Base-by-base conservation (phyloP, 2,888 invertebrate genomes). In the Macaria liturata region DNA sequence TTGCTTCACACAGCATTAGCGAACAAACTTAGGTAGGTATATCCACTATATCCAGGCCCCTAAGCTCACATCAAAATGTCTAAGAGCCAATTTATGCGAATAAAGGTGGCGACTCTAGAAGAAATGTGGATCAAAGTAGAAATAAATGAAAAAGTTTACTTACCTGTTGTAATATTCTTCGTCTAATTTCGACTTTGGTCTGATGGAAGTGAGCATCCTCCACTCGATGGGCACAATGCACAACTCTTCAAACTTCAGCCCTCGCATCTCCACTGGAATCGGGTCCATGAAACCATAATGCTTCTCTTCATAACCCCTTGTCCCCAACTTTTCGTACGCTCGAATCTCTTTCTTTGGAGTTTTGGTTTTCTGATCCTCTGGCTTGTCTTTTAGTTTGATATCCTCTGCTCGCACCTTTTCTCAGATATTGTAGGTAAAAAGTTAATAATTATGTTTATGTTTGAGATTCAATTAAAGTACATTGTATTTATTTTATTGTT, bases 131-230 rank as follows among this genome's bases (percentile, higher is more conserved):
- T 6, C n/a, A n/a, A n/a, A 34, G 34, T 34, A 6, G 34, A 4
- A 4, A 4, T 4, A 4, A 34, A 6, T 4, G 34, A 34, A 34
- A 34, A 6, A 4, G 4, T 6, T 4, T 34, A 34, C 34, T 34
- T 79, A 94, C 95, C 95, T 94, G 65, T 96, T 96, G 79, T 96
- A 98, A 88, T 96, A 96, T 75, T 97, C 96, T 85, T 98, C 97
- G 72, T 98, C 98, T 32, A 94, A 84, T 74, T 96, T 96, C 37
- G 94, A 93, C 81, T 97, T 97, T 0, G 98, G 98, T 69, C 97
- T 92, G 34, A 96, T 83, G n/a, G 96, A 95, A 9, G 98, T 98
- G 57, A 98, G 91, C 98, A 98, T 98, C 82, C 96, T 94, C 98
- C 98, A 98, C 78, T 97, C 97, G 62, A 98, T 98, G 42, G 96